Evolutionary conservation across 2,113 vertebrate genomes (phyloP).

Genomic region (Poecilia latipinna): DNA sequence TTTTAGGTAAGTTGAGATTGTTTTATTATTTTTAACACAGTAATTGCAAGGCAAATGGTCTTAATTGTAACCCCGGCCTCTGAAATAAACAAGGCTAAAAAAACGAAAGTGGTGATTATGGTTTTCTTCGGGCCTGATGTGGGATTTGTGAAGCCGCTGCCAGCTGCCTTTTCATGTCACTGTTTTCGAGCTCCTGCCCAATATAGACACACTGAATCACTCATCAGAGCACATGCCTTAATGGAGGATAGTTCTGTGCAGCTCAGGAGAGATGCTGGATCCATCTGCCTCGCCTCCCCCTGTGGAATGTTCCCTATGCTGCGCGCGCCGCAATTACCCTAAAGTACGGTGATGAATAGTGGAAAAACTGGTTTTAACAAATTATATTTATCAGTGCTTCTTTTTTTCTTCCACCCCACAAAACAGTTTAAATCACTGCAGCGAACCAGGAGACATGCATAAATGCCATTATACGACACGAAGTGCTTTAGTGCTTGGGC

Average conservation of each 20-base stretch:
- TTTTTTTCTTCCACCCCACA: conserved; percentile 29
- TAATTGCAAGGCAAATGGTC: conserved; percentile 85
- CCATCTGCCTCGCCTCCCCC: conserved; percentile 58
- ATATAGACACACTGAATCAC: conserved; percentile 79
- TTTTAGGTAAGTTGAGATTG: conserved; percentile 81
- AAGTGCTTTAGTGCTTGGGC: conserved; percentile 44
- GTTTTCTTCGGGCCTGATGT: conserved; percentile 81
- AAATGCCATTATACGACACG: conserved; percentile 53
- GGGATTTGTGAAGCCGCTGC: conserved; percentile 81
- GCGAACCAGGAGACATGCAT: conserved; percentile 54
- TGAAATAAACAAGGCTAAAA: conserved; percentile 84
- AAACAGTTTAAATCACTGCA: conserved; percentile 60
- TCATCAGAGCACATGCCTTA: conserved; percentile 77
- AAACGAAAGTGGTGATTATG: conserved; percentile 82
- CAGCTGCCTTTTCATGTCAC: conserved; percentile 82
- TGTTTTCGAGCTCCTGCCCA: conserved; percentile 76
- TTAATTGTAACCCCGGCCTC: conserved; percentile 84
- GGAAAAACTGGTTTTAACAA: conserved; percentile 73
- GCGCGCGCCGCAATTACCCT: conserved; percentile 67
- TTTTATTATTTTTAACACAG: conserved; percentile 86
- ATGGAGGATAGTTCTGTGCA: conserved; percentile 68
- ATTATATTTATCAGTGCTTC: conserved; percentile 62
- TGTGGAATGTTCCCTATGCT: conserved; percentile 68
- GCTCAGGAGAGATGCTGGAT: conserved; percentile 58
- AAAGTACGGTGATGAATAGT: conserved; percentile 64